A percentile compares a stretch with the other conserved stretches of the same genome.
Evolutionary conservation across 2,888 invertebrate species (phyloP).

Genomic region (Orthosia cruda): DNA sequence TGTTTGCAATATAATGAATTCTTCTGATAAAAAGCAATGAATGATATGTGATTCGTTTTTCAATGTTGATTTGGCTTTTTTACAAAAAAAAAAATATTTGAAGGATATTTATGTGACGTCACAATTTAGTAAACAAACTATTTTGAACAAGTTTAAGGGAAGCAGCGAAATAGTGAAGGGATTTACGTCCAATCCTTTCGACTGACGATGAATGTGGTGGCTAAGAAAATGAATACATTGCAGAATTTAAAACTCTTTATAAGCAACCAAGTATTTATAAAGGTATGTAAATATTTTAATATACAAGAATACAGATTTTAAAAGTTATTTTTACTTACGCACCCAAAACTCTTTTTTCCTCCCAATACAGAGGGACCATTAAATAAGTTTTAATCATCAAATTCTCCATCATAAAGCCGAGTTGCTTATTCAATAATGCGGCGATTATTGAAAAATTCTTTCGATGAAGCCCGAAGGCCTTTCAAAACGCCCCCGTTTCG

Average conservation of each 20-base stretch:
- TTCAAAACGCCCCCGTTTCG: conserved; percentile 69
- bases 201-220: neutral
- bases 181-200: neutral
- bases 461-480: conserved; percentile 71
- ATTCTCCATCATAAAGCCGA: conserved; percentile 81
- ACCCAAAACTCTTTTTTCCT: conserved; percentile 53
- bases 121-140: conserved; percentile 1
- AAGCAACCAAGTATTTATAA: neutral
- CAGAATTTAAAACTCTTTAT: neutral
- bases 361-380: conserved; percentile 49
- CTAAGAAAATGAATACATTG: neutral
- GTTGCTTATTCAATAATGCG: conserved; percentile 83
- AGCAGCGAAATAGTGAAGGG: neutral
- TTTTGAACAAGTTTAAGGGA: neutral
- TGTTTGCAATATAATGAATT: neutral
- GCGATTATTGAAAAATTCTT: conserved; percentile 86
- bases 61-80: too few relatives aligned
- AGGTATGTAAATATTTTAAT: neutral
- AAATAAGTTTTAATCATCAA: conserved; percentile 81
- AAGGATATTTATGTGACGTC: neutral
- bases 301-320: neutral
- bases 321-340: conserved; percentile 41
- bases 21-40: neutral
- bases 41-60: neutral
- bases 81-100: too few relatives aligned